Evolutionary conservation across 92 coral and sea anemone species (phyloP), one percentile per base, ranked within the genome.

Genomic region (Muricea muricata): DNA sequence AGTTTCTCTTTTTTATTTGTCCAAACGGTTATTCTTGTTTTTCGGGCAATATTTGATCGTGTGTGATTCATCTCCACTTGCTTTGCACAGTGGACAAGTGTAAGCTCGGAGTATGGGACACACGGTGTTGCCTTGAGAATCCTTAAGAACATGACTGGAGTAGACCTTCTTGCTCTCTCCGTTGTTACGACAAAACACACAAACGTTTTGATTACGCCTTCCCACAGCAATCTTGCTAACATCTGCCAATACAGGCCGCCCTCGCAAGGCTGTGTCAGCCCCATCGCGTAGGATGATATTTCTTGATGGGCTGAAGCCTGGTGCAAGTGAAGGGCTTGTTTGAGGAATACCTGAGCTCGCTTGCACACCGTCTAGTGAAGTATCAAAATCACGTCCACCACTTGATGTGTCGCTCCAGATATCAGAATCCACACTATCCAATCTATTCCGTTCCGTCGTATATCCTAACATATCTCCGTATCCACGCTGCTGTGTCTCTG

Each of bases 111-210:
- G 89, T 35, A 97, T 97, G 2, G 99, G 99, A 47, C 99, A 97
- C 1, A 95, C 93, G 3, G 99, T 97, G 80, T 94, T 92, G 6
- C 99, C 99, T 68, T 97, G 98, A 10, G 92, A 90, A 92, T 97
- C 99, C 45, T 97, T 97, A 34, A 97, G 80, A 21, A 97, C 88
- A 73, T 97, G 99, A 40, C 99, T 97, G 0, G 98, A 92, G 73
- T 97, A 97, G 18, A 97, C 99, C 52, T 97, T 97, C 90, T 97
- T 97, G 89, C 97, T 94, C 68, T 97, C 99, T 0, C 99, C 99
- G 87, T 97, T 97, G 88, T 97, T 97, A 73, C 99, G 92, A 87
- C 99, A 97, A 75, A 97, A 97, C 17, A 97, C 99, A 87, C 99
- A 97, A 33, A 97, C 99, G 81, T 97, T 97, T 33, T 97, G 98